These are phyloP conservation scores for Halcyon leucocephala DNA, from an alignment of 2,797 vertebrate genomes.

Conservation along the genomic window DNA sequence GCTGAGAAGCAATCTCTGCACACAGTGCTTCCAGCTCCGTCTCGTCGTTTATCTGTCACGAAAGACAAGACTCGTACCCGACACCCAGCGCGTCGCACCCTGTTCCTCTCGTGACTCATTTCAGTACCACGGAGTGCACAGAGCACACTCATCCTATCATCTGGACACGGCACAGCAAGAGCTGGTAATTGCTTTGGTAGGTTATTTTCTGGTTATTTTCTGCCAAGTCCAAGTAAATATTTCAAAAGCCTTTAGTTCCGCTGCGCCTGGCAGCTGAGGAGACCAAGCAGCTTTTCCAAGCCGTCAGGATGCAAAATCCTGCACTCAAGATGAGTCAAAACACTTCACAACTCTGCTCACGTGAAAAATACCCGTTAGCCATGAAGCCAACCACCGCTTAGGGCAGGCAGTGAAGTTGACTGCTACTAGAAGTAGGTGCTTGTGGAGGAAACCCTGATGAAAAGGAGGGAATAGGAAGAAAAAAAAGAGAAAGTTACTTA, in stretches of 20 bases:
- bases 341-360: not conserved
- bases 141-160: fast-evolving
- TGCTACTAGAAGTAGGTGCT: fast-evolving
- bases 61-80: fast-evolving
- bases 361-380: not conserved
- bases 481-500: conserved; percentile 56
- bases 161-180: not conserved
- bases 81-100: fast-evolving
- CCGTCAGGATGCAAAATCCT: not conserved
- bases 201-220: not conserved
- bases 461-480: too few species aligned
- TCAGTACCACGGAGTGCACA: fast-evolving
- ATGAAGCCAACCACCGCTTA: fast-evolving
- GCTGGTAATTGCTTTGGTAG: not conserved
- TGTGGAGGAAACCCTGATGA: not conserved
- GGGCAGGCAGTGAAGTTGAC: not conserved
- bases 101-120: fast-evolving
- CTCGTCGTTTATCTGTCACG: conserved; percentile 87
- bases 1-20: conserved; percentile 93
- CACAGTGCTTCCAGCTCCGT: conserved; percentile 91
- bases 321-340: not conserved
- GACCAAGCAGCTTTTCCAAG: not conserved
- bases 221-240: not conserved
- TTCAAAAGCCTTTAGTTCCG: not conserved
- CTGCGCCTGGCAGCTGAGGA: not conserved